Percentiles rank a stretch among this genome's conserved stretches.
Evolutionary conservation across 2,797 vertebrate genomes (phyloP).

Genomic region (Peromyscus aztecus): DNA sequence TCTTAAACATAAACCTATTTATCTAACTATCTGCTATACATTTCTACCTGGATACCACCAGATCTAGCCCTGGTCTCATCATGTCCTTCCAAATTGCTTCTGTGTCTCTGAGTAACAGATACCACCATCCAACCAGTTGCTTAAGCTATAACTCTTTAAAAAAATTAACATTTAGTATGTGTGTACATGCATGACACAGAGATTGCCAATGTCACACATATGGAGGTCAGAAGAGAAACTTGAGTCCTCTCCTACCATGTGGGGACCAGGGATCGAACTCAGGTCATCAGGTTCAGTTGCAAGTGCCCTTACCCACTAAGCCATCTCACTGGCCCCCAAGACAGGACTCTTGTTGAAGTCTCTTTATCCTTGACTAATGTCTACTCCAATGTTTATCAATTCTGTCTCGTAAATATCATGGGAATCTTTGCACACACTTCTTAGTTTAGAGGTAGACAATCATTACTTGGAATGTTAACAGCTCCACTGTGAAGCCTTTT

Average conservation of each 20-base stretch:
- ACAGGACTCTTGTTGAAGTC: not conserved
- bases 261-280: not conserved
- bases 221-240: not conserved
- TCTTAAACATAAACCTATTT: slow-evolving; percentile 22
- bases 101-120: slow-evolving; percentile 1
- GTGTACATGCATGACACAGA: not conserved
- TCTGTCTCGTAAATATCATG: not conserved
- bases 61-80: slow-evolving; percentile 2
- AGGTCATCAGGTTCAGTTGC: too few species aligned
- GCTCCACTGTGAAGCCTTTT: not conserved
- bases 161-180: not conserved
- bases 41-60: not conserved
- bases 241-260: not conserved
- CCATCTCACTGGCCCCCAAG: not conserved
- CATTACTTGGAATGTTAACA: not conserved
- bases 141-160: slow-evolving; percentile 1
- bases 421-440: not conserved
- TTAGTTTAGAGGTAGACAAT: not conserved
- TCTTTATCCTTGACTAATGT: not conserved
- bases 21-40: not conserved
- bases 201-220: not conserved
- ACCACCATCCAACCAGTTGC: not conserved
- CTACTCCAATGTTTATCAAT: not conserved
- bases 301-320: not conserved
- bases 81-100: not conserved